These are phyloP conservation scores for Graptemys geographica DNA, from an alignment of 2,797 vertebrate genomes.

Conservation along the genomic window DNA sequence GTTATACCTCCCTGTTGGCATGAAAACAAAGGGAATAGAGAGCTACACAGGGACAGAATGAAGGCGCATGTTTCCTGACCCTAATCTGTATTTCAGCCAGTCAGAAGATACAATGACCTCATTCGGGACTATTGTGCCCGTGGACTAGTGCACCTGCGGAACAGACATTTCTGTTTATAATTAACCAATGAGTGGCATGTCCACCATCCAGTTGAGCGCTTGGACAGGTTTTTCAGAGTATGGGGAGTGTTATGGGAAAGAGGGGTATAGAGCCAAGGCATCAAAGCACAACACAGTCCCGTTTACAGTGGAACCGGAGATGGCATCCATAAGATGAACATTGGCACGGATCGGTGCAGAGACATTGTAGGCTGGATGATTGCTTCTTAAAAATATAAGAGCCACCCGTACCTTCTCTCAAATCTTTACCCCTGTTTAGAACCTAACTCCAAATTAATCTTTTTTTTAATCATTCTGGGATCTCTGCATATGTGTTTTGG, in stretches of 20 bases:
- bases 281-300: background rate
- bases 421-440: background rate
- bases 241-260: background rate
- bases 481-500: background rate
- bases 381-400: background rate
- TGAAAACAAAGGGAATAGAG: background rate
- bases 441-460: background rate
- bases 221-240: slow-evolving; percentile 11
- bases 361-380: slow-evolving; percentile 17
- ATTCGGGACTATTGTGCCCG: background rate
- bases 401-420: background rate
- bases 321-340: background rate
- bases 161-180: slow-evolving; percentile 1
- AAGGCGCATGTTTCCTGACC: slow-evolving; percentile 1
- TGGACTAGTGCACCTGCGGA: background rate
- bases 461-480: background rate
- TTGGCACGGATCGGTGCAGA: background rate
- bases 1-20: background rate
- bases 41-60: background rate
- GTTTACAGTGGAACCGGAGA: background rate
- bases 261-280: background rate
- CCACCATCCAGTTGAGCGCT: background rate
- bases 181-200: background rate
- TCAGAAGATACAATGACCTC: background rate
- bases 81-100: slow-evolving; percentile 8